A percentile compares a stretch with the other conserved stretches of the same genome.
Conservation (phyloP, 2,113 vertebrate species). For the Empidonax alnorum region DNA sequence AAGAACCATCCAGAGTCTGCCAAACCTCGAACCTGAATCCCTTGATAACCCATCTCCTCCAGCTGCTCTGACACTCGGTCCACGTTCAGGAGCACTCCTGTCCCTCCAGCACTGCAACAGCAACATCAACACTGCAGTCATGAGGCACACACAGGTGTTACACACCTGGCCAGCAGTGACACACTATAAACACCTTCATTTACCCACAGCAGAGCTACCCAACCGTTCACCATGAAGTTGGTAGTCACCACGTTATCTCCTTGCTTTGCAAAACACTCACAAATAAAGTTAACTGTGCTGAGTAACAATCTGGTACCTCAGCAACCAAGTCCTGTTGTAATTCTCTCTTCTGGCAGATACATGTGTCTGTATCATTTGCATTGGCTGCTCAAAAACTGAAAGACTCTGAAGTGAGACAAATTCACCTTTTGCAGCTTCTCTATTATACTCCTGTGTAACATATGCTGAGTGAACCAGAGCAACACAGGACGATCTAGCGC, state of each 20-base stretch:
- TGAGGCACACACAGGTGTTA: rapidly evolving
- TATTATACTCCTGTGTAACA: not conserved
- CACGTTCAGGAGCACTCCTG: slow-evolving; percentile 94
- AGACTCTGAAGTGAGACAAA: not conserved
- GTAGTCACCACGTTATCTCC: not conserved
- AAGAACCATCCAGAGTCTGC: slow-evolving; percentile 97
- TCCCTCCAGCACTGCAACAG: slow-evolving; percentile 88
- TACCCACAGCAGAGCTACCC: not conserved
- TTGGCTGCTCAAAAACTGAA: not conserved
- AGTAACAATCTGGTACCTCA: not conserved
- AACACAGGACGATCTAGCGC: not conserved
- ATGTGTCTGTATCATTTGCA: not conserved
- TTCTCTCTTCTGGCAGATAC: not conserved
- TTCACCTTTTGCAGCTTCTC: not conserved
- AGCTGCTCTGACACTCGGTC: slow-evolving; percentile 91
- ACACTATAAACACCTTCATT: not conserved
- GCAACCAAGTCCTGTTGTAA: not conserved
- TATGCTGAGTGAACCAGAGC: not conserved
- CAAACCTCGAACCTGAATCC: slow-evolving; percentile 92
- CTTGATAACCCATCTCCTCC: slow-evolving; percentile 85
- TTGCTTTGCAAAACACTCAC: not conserved
- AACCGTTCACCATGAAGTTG: not conserved
- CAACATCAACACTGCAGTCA: not conserved
- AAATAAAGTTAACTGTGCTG: not conserved
- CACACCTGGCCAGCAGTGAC: not conserved